These are phyloP conservation scores for Trileptium ribeirensis DNA, from an alignment of 2,888 invertebrate genomes.

Conservation along the genomic window DNA sequence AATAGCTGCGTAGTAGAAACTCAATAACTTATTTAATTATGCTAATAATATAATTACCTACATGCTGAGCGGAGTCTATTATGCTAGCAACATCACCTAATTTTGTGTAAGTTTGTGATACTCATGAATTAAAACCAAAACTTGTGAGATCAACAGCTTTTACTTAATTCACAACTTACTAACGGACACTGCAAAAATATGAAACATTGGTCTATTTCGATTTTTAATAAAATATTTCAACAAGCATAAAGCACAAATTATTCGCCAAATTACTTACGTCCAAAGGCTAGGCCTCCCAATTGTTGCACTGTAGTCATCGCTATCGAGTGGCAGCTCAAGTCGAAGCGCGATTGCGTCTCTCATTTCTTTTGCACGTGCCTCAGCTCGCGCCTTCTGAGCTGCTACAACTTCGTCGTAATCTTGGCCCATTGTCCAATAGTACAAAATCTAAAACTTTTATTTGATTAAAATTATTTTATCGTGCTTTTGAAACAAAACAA, in stretches of 20 bases:
- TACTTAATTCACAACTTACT: no score
- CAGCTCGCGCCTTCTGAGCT: not conserved
- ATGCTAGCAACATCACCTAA: no score
- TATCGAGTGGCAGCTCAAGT: not conserved
- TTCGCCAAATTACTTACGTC: not conserved
- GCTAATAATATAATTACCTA: no score
- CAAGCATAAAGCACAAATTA: not conserved
- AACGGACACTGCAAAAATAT: no score
- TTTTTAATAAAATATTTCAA: not conserved
- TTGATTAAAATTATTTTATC: not conserved
- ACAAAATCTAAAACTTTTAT: not conserved
- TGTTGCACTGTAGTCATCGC: not conserved
- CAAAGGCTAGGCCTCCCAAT: not conserved
- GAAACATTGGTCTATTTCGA: no score
- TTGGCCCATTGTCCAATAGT: not conserved
- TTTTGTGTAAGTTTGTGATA: no score
- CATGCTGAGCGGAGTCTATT: no score
- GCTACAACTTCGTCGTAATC: not conserved
- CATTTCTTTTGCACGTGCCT: not conserved
- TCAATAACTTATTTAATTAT: no score
- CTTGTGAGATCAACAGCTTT: no score
- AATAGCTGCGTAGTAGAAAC: no score
- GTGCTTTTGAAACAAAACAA: no score
- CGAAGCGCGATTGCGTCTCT: not conserved
- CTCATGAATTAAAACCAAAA: no score